A percentile compares a stretch with the other conserved stretches of the same genome.
phyloP scores from a whole-genome alignment of 1,140 invertebrate genomes.

The Diabrotica undecimpunctata region DNA sequence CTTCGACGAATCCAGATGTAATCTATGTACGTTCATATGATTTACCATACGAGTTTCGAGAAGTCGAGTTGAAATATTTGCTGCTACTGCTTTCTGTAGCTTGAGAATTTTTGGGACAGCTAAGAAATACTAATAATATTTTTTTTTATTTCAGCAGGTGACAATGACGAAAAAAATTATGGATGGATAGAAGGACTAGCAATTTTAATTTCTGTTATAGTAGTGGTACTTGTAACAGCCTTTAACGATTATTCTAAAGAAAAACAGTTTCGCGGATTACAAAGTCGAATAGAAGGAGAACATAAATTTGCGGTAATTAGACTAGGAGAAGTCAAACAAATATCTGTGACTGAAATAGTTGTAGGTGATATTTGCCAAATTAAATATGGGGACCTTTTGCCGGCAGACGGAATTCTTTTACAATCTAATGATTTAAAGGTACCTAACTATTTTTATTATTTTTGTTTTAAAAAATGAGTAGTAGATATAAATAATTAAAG shows the following conservation, averaged over 20 bases:
- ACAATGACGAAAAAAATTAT: slow-evolving; percentile 84
- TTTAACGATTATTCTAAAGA: slow-evolving; percentile 99
- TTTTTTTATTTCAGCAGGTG: slow-evolving; percentile 47
- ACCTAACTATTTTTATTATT: too few species aligned
- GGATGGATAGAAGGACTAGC: slow-evolving; percentile 98
- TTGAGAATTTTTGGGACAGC: too few species aligned
- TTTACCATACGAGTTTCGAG: too few species aligned
- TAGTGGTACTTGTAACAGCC: slow-evolving; percentile 96
- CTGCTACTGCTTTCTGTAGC: too few species aligned
- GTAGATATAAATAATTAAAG: too few species aligned
- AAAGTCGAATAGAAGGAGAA: slow-evolving; percentile 97
- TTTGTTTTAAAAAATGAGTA: too few species aligned
- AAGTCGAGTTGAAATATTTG: too few species aligned
- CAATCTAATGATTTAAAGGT: slow-evolving; percentile 99
- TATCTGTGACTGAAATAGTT: slow-evolving; percentile 94
- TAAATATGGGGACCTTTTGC: slow-evolving; percentile 95
- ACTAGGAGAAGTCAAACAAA: slow-evolving; percentile 84
- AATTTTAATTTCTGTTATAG: slow-evolving; percentile 95
- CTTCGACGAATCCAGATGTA: too few species aligned
- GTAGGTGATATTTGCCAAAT: slow-evolving; percentile 99
- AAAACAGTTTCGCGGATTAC: slow-evolving; percentile 93
- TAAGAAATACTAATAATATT: too few species aligned
- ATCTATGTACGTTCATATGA: too few species aligned
- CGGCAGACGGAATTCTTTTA: slow-evolving; percentile 95
- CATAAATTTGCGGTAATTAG: slow-evolving; percentile 97